Percentiles rank a stretch among this genome's conserved stretches.
Conservation (phyloP, 2,113 vertebrate species). For the Eulacestoma nigropectus region DNA sequence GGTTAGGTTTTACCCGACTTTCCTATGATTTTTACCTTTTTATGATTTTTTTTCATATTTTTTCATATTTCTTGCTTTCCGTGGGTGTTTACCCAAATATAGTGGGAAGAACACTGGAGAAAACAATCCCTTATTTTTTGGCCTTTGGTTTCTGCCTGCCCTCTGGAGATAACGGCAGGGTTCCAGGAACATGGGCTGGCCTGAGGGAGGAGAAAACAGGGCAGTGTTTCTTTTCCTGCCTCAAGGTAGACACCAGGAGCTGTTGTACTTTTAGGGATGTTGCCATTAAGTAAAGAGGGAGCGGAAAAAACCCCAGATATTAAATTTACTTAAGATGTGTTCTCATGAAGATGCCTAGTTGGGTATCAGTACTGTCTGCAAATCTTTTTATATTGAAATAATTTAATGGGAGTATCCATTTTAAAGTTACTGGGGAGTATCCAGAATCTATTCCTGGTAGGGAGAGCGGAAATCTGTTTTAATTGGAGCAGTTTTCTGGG, state of each 20-base stretch:
- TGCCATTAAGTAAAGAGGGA: background rate
- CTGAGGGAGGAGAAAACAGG: background rate
- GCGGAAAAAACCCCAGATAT: accelerated
- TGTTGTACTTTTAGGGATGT: background rate
- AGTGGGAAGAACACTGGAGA: background rate
- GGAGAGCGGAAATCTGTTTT: background rate
- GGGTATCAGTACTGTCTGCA: background rate
- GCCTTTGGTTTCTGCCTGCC: background rate
- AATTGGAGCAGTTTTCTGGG: background rate
- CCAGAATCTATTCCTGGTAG: background rate
- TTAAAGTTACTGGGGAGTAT: background rate
- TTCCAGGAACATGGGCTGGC: background rate
- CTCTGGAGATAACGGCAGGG: background rate
- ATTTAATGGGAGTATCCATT: background rate
- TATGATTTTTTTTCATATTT: background rate
- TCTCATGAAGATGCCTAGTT: background rate
- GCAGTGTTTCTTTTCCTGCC: background rate
- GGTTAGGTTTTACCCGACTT: background rate
- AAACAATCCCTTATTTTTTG: background rate
- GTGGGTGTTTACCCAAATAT: background rate
- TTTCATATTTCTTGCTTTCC: background rate
- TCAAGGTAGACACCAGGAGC: background rate
- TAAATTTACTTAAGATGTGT: background rate
- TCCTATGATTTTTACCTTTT: background rate
- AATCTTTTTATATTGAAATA: background rate